A percentile compares a stretch with the other conserved stretches of the same genome.
Evolutionary conservation across 1,140 invertebrate species (phyloP).

Genomic region (Pseudomyrmex dendroicus): DNA sequence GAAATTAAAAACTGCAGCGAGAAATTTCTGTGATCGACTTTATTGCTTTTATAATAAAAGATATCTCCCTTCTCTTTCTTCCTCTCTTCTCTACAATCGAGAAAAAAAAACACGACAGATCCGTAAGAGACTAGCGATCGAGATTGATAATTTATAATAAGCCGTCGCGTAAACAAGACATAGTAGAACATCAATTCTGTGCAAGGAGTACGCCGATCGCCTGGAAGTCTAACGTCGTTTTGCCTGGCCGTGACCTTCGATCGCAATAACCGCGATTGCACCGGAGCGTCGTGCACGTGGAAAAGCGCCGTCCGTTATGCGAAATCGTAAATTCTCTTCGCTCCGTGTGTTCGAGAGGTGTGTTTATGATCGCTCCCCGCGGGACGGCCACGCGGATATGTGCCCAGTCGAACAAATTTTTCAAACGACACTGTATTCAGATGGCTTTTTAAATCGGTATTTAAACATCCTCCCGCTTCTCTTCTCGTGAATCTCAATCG

Average conservation of each 20-base stretch:
- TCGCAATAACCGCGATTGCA: constrained; percentile 32
- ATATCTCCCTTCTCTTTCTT: no score
- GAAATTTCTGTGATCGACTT: background rate
- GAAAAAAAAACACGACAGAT: background rate
- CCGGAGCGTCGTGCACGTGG: constrained; percentile 25
- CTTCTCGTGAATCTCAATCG: constrained; percentile 15
- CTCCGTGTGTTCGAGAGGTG: constrained; percentile 6
- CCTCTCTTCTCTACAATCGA: background rate
- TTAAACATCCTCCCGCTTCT: background rate
- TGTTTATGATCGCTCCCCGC: constrained; percentile 24
- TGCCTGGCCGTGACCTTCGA: constrained; percentile 58
- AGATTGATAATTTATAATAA: constrained; percentile 57
- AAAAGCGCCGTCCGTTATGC: constrained; percentile 58
- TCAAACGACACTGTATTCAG: constrained; percentile 6
- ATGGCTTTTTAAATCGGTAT: constrained; percentile 25
- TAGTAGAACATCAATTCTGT: constrained; percentile 44
- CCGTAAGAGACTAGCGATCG: background rate
- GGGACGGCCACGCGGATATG: background rate
- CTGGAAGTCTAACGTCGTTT: constrained; percentile 18
- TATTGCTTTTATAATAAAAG: background rate
- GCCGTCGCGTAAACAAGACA: background rate
- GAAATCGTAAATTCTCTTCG: constrained; percentile 61
- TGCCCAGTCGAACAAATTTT: constrained; percentile 21
- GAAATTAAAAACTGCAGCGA: constrained; percentile 15
- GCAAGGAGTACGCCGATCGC: constrained; percentile 11